Conservation (phyloP, 2,797 vertebrate species). For the Acanthurus leucopareius region DNA sequence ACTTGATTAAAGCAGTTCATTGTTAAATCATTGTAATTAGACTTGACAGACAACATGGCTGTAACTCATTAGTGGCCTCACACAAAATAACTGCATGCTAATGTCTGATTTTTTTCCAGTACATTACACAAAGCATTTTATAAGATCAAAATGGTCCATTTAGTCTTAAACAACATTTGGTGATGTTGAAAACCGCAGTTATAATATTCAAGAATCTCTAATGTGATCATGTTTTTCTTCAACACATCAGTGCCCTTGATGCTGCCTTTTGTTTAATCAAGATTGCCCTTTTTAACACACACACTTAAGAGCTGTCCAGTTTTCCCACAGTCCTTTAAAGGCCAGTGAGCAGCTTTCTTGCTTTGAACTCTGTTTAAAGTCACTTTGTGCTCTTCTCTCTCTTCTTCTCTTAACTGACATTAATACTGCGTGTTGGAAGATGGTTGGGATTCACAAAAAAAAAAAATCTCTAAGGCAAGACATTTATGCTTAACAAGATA, state of each 20-base stretch:
- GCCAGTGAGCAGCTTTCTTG: background rate
- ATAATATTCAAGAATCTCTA: background rate
- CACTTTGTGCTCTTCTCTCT: background rate
- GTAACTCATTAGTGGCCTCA: conserved; percentile 46
- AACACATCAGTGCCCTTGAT: background rate
- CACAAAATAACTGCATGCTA: conserved; percentile 42
- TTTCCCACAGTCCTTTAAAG: background rate
- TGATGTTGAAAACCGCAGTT: background rate
- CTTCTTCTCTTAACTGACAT: background rate
- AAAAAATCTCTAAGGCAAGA: background rate
- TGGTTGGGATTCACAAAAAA: background rate
- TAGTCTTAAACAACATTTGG: background rate
- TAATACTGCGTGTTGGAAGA: background rate
- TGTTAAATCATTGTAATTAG: conserved; percentile 61
- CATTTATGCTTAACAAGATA: background rate
- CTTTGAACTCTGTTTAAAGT: conserved; percentile 13
- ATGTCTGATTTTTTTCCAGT: background rate
- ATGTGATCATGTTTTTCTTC: background rate
- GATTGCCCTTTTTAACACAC: background rate
- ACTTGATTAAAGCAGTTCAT: conserved; percentile 66
- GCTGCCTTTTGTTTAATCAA: background rate
- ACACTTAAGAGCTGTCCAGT: conserved; percentile 1
- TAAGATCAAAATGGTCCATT: background rate
- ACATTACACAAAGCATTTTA: background rate
- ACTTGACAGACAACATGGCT: conserved; percentile 49